phyloP scores from a whole-genome alignment of 2,797 vertebrate genomes.

The Ptychadena robeensis region DNA sequence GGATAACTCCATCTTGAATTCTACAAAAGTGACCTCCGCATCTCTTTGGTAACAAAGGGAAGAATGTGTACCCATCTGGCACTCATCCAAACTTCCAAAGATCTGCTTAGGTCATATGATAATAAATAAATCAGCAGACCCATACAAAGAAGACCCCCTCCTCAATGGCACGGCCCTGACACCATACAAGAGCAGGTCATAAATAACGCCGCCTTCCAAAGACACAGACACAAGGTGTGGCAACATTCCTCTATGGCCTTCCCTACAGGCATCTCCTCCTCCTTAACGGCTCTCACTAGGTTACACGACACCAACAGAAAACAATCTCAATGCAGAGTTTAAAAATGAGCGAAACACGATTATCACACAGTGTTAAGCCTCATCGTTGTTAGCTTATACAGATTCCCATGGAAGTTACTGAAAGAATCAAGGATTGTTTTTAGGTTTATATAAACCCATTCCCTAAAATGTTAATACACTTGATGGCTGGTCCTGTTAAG shows the following conservation, averaged over 20 bases:
- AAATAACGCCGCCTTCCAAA: neutral
- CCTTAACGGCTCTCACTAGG: neutral
- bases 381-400: no score
- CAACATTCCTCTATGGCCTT: slow-evolving; percentile 21
- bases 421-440: no score
- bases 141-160: neutral
- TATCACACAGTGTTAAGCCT: no score
- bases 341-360: no score
- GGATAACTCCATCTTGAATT: neutral
- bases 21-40: neutral
- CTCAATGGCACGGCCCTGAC: neutral
- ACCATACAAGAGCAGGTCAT: neutral
- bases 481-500: no score
- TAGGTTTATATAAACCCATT: no score
- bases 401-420: no score
- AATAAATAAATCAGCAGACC: neutral
- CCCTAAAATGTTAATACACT: no score
- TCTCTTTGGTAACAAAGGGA: neutral
- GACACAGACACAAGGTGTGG: slow-evolving; percentile 20
- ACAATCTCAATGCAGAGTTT: neutral
- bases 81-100: neutral
- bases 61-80: neutral
- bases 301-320: neutral
- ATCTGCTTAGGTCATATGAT: neutral
- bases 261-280: slow-evolving; percentile 11